These are phyloP conservation scores for Mirza zaza DNA, from an alignment of 2,113 vertebrate genomes.

Conservation along the genomic window DNA sequence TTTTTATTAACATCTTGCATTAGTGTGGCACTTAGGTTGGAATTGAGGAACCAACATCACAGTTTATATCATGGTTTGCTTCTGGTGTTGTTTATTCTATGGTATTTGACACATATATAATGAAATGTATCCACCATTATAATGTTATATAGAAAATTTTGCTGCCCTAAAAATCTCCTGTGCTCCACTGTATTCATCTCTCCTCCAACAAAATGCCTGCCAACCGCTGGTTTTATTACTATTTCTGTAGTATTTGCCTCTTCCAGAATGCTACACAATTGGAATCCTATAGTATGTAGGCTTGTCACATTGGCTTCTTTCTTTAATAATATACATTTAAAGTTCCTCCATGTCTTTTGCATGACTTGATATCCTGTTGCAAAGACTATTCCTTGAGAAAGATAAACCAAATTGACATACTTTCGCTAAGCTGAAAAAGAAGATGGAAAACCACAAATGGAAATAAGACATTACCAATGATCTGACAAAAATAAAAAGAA, in stretches of 20 bases:
- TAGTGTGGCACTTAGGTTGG: background rate
- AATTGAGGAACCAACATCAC: rapidly evolving
- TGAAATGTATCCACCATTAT: background rate
- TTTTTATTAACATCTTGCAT: background rate
- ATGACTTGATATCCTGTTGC: background rate
- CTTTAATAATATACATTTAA: background rate
- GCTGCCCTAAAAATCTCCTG: background rate
- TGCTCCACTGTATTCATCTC: background rate
- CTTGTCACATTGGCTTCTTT: background rate
- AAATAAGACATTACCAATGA: background rate
- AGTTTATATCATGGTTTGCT: background rate
- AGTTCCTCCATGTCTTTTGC: background rate
- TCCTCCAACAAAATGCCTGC: background rate
- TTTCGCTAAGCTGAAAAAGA: background rate
- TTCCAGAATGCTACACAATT: background rate
- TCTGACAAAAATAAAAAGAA: background rate
- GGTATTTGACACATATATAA: background rate
- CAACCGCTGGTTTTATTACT: background rate
- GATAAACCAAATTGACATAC: background rate
- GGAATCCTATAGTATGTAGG: background rate
- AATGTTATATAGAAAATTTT: background rate
- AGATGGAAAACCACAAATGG: background rate
- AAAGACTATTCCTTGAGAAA: background rate
- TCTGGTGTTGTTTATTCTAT: background rate
- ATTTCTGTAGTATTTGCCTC: background rate